Conservation (phyloP, 2,113 vertebrate species). For the Lanius collurio region DNA sequence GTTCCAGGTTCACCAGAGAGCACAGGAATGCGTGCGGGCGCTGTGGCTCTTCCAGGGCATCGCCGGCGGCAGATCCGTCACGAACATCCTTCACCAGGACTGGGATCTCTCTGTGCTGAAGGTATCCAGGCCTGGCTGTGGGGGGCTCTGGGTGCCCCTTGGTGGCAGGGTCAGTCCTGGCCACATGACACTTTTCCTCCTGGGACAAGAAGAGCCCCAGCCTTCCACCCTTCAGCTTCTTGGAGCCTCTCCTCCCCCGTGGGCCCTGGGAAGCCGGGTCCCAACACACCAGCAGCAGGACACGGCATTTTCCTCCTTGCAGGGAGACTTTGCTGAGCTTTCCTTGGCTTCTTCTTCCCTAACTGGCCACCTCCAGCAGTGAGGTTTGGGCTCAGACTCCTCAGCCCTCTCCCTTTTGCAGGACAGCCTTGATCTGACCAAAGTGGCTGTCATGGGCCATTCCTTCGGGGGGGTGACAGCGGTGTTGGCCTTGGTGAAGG, state of each 20-base stretch:
- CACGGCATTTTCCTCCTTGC: rapidly evolving
- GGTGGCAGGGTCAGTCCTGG: not conserved
- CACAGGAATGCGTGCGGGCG: conserved; percentile 58
- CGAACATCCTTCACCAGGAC: conserved; percentile 42
- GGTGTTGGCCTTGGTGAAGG: conserved; percentile 71
- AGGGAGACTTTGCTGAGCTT: not conserved
- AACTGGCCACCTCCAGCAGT: not conserved
- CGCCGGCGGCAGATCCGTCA: not conserved
- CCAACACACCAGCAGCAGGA: rapidly evolving
- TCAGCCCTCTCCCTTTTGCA: conserved; percentile 17
- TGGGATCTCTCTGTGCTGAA: conserved; percentile 66
- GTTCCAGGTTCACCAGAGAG: conserved; percentile 73
- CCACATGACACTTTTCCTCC: not conserved
- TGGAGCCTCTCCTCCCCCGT: not conserved
- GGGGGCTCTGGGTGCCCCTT: not conserved
- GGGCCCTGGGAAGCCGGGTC: not conserved
- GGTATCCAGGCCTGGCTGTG: conserved; percentile 28
- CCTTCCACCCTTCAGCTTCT: rapidly evolving
- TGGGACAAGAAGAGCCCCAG: not conserved
- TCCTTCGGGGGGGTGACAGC: conserved; percentile 78
- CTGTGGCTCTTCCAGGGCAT: conserved; percentile 63
- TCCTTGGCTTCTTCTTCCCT: not conserved
- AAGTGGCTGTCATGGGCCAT: conserved; percentile 74
- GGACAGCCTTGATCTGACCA: conserved; percentile 65
- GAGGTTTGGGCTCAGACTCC: not conserved